A percentile compares a stretch with the other conserved stretches of the same genome.
These are phyloP conservation scores for Elanus axillaris DNA, from an alignment of 2,113 vertebrate species.

Conservation along the genomic window DNA sequence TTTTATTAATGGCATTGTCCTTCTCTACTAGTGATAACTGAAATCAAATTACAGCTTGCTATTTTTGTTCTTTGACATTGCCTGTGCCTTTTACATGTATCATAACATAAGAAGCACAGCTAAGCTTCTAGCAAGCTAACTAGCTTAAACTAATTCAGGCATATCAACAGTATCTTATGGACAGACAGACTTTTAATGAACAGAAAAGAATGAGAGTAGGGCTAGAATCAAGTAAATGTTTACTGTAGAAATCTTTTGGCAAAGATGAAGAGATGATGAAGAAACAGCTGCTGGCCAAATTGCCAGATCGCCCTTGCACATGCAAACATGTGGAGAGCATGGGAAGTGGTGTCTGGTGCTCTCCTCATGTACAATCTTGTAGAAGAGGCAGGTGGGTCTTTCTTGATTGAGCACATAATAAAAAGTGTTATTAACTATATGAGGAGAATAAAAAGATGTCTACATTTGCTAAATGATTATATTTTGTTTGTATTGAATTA, in stretches of 20 bases:
- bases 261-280: neutral
- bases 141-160: neutral
- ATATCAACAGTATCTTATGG: neutral
- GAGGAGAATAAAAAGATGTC: neutral
- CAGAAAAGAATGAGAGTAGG: neutral
- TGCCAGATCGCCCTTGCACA: neutral
- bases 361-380: fast-evolving
- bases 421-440: neutral
- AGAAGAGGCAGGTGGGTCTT: neutral
- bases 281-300: neutral
- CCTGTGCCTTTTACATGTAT: neutral
- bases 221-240: neutral
- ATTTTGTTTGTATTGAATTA: neutral
- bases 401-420: fast-evolving
- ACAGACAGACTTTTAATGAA: neutral
- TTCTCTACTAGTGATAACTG: neutral
- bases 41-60: neutral
- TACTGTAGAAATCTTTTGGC: neutral
- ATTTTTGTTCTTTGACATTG: neutral
- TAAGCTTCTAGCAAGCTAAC: neutral
- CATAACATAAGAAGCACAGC: neutral
- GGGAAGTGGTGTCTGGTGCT: neutral
- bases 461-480: neutral
- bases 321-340: neutral
- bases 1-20: neutral